Evolutionary conservation across 1,140 invertebrate species (phyloP).

Genomic region (Euglossa dilemma): DNA sequence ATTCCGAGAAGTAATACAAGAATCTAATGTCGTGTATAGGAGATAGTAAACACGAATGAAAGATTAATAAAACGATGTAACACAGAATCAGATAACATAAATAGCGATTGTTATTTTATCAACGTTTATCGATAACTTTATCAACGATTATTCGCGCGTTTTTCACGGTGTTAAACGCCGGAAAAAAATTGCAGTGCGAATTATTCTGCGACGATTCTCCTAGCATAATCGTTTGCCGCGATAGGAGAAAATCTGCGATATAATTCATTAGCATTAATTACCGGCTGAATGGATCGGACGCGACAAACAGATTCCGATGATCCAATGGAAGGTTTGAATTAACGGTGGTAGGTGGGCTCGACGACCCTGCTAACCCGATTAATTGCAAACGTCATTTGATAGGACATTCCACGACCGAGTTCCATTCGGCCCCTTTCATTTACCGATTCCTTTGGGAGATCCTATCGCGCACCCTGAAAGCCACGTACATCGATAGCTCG

Average conservation of each 20-base stretch:
- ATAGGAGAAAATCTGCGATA: not conserved
- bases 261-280: conserved; percentile 17
- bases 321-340: conserved; percentile 47
- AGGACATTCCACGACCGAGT: conserved; percentile 58
- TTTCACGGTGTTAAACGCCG: accelerated
- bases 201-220: not conserved
- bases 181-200: not conserved
- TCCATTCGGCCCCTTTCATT: conserved; percentile 59
- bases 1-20: no score
- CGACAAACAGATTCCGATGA: conserved; percentile 42
- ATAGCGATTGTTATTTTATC: no score
- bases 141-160: no score
- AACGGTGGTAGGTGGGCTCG: conserved; percentile 27
- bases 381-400: conserved; percentile 64
- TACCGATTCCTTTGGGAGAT: conserved; percentile 45
- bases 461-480: not conserved
- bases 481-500: conserved; percentile 2
- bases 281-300: not conserved
- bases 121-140: no score
- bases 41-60: no score
- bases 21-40: no score
- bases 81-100: no score
- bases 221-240: no score
- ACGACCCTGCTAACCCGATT: conserved; percentile 66
- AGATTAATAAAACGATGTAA: no score